Base-by-base conservation (phyloP, 2,113 vertebrate species). In the Polyodon spathula region DNA sequence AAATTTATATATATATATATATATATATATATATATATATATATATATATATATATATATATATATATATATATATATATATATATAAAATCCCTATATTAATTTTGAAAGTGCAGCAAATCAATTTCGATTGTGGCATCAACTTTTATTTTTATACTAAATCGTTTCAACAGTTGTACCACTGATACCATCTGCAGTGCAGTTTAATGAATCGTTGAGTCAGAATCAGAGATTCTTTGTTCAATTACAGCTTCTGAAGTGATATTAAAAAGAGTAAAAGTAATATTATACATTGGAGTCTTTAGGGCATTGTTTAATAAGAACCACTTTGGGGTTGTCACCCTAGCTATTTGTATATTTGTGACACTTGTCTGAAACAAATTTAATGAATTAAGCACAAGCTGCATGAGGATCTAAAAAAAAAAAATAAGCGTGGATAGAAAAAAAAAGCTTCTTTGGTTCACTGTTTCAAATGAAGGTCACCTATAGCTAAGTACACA, bases 261-360 rank as follows among this genome's bases (percentile, higher is more conserved):
- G 68, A 76, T 69, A 78, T 78, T 75, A 78, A 75, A 75, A 75
- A 54, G 53, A 37, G 2, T 37, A 54, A 54, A 54, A 75, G 65
- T 72, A 62, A 46, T 66, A 75, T 75, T 78, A 76, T 64, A 78
- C 63, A 64, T 56, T 39, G 40, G 58, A 41, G 48, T 62, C 73
- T 65, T 60, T 11, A 2, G 76, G 71, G 76, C 67, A 64, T 64
- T 42, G 66, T 67, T 68, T 67, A 64, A 74, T 75, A 76, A 71
- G 66, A 71, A 63, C 51, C 68, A 66, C 67, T 60, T 67, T 66
- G 64, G 66, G 66, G 73, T 69, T 68, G 59, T 71, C 70, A 75
- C 71, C 76, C 62, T 56, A 67, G 69, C 66, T 73, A 73, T 75
- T 72, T 76, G 71, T 74, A 63, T 67, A 65, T 68, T 66, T 73